Conservation (phyloP, 2,113 vertebrate genomes). For the Grammomys surdaster region DNA sequence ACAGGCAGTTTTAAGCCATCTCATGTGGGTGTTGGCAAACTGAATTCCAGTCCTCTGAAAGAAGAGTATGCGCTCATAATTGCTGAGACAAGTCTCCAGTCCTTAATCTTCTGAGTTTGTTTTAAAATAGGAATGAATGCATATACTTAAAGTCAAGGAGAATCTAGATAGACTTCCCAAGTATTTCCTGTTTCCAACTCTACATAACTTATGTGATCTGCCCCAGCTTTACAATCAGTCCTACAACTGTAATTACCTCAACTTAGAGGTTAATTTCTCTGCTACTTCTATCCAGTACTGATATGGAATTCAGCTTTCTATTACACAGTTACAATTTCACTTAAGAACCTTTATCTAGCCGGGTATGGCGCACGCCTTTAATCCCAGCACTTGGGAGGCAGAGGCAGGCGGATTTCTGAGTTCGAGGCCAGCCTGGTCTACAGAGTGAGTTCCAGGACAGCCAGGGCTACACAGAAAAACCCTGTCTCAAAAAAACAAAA, state of each 20-base stretch:
- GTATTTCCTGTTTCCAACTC: background rate
- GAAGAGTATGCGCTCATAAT: background rate
- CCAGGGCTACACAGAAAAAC: too few species aligned
- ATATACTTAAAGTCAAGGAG: slow-evolving; percentile 1
- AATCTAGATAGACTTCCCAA: background rate
- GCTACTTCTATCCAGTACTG: background rate
- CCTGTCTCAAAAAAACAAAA: too few species aligned
- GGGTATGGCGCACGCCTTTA: too few species aligned
- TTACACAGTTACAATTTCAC: background rate
- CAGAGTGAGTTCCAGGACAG: too few species aligned
- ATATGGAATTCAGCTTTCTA: background rate
- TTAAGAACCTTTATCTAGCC: too few species aligned
- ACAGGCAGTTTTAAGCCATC: background rate
- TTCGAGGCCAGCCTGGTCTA: too few species aligned
- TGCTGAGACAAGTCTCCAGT: background rate
- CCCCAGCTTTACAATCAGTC: background rate
- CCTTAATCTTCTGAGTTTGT: background rate
- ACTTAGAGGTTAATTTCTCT: background rate
- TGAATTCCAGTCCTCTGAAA: background rate
- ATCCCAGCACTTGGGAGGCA: too few species aligned
- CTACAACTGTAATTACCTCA: slow-evolving; percentile 18
- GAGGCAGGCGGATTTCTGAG: too few species aligned
- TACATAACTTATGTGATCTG: slow-evolving; percentile 16
- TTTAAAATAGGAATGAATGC: slow-evolving; percentile 4
- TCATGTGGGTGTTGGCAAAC: background rate